Conservation (phyloP, 2,113 vertebrate genomes). For the Herpailurus yagouaroundi region DNA sequence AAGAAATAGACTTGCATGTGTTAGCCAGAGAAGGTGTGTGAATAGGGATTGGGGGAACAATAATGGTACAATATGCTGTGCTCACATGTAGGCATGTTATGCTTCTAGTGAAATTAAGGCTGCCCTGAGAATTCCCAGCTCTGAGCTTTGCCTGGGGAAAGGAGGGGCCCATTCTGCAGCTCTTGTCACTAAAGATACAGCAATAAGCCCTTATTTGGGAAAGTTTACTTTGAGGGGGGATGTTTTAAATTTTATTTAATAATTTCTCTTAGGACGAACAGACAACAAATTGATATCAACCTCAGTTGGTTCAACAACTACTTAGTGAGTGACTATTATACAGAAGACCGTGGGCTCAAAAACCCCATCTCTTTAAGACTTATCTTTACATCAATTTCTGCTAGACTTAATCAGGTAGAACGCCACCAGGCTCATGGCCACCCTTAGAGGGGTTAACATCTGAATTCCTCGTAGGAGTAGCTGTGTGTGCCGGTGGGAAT, state of each 20-base stretch:
- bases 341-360: background rate
- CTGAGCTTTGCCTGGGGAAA: background rate
- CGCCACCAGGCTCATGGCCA: background rate
- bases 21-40: background rate
- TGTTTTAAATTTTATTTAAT: conserved; percentile 33
- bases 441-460: background rate
- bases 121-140: background rate
- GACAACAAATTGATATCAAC: background rate
- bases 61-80: background rate
- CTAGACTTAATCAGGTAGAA: conserved; percentile 26
- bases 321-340: background rate
- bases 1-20: background rate
- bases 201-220: background rate
- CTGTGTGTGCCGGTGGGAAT: background rate
- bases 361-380: conserved; percentile 18
- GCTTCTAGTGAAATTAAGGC: background rate
- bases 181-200: background rate
- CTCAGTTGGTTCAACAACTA: background rate
- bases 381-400: background rate
- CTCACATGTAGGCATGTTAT: background rate
- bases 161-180: background rate
- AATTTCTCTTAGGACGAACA: conserved; percentile 48
- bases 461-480: background rate
- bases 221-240: background rate
- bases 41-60: background rate